phyloP scores from a whole-genome alignment of 1,140 invertebrate species.

The Himalopsyche phryganea region DNA sequence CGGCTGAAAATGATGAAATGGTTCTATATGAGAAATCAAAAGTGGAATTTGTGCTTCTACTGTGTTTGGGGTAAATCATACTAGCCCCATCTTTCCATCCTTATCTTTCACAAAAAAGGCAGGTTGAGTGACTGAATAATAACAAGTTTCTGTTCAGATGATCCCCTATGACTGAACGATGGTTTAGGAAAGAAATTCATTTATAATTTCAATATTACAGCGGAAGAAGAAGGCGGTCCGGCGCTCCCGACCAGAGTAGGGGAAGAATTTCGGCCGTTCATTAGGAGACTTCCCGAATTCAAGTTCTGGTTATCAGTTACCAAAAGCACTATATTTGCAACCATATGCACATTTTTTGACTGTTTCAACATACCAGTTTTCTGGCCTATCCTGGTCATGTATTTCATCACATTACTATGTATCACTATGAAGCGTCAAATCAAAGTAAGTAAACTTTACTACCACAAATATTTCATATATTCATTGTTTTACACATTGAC shows the following conservation, averaged over 20 bases:
- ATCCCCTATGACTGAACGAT: no score
- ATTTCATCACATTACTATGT: conserved; percentile 96
- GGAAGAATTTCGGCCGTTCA: conserved; percentile 98
- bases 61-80: no score
- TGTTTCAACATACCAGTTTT: conserved; percentile 99
- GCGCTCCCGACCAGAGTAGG: conserved; percentile 90
- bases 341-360: conserved; percentile 95
- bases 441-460: conserved; percentile 65
- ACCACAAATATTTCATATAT: not conserved
- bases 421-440: conserved; percentile 99
- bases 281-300: conserved; percentile 96
- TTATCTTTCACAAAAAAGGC: no score
- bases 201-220: no score
- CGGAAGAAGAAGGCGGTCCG: conserved; percentile 79
- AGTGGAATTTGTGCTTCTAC: no score
- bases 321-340: conserved; percentile 89
- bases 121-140: no score
- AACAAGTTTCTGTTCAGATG: no score
- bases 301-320: conserved; percentile 99
- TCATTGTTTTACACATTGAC: not conserved
- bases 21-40: no score
- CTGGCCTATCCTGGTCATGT: conserved; percentile 99
- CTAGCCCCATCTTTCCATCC: no score
- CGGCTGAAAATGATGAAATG: no score
- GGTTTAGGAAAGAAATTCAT: no score